Conservation (phyloP, 2,113 vertebrate species). For the Sterrhoptilus dennistouni region DNA sequence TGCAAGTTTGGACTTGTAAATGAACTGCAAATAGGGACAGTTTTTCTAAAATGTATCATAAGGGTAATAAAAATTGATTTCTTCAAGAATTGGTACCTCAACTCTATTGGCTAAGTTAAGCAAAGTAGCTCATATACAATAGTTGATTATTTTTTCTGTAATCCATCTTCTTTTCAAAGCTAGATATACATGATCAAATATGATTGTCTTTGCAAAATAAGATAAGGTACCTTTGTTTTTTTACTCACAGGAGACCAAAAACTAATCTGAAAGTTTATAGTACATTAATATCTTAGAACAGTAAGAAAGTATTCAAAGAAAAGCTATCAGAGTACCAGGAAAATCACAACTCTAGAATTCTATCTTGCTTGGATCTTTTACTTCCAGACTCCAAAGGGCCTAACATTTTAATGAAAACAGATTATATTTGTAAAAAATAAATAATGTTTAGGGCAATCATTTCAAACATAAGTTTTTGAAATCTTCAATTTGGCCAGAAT, state of each 20-base stretch:
- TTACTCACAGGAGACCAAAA: neutral
- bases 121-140: neutral
- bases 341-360: neutral
- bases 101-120: neutral
- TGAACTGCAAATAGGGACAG: neutral
- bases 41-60: neutral
- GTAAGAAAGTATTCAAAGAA: neutral
- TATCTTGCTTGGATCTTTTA: neutral
- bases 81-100: neutral
- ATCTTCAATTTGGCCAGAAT: neutral
- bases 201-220: neutral
- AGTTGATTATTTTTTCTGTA: neutral
- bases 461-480: neutral
- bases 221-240: neutral
- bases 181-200: neutral
- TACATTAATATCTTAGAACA: neutral
- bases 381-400: neutral
- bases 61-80: neutral
- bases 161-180: neutral
- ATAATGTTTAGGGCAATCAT: neutral
- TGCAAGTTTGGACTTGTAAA: neutral
- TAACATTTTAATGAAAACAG: neutral
- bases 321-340: neutral
- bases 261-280: neutral
- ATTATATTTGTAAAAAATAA: neutral